Evolutionary conservation across 2,797 vertebrate genomes (phyloP).

Genomic region (Scomberomorus guttatus): DNA sequence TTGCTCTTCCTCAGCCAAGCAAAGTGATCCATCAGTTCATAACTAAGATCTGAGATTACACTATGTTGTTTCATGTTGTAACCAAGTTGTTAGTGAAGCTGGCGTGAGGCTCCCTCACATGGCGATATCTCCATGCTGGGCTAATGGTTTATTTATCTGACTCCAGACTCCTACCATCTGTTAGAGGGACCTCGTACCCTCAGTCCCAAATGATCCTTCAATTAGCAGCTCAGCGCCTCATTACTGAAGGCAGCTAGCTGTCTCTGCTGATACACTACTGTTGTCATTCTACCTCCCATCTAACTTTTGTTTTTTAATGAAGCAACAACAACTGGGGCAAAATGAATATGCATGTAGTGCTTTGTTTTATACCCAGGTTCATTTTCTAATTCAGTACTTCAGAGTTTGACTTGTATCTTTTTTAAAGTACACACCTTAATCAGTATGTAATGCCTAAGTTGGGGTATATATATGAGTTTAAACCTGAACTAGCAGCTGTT

Average conservation of each 20-base stretch:
- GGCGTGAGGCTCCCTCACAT: constrained; percentile 27
- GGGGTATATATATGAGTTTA: background rate
- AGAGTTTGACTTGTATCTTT: background rate
- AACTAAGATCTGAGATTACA: constrained; percentile 6
- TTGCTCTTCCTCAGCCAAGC: constrained; percentile 4
- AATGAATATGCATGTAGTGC: background rate
- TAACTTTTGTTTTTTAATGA: constrained; percentile 12
- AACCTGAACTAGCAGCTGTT: background rate
- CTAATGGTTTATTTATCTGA: constrained; percentile 68
- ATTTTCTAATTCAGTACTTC: background rate
- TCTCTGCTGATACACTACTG: constrained; percentile 23
- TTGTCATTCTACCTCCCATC: constrained; percentile 28
- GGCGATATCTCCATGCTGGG: constrained; percentile 21
- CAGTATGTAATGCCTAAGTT: background rate
- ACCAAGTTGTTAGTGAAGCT: constrained; percentile 14
- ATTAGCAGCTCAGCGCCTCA: constrained; percentile 59
- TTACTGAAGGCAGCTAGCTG: constrained; percentile 32
- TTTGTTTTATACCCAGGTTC: background rate
- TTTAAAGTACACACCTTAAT: background rate
- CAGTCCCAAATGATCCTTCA: constrained; percentile 61
- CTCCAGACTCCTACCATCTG: constrained; percentile 70
- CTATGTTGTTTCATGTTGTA: constrained; percentile 18
- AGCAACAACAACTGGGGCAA: constrained; percentile 4
- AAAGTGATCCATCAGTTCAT: constrained; percentile 26
- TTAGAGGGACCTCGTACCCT: constrained; percentile 47